A percentile compares a stretch with the other conserved stretches of the same genome.
Evolutionary conservation across 2,797 vertebrate genomes (phyloP).

Genomic region (Eulemur mongoz): DNA sequence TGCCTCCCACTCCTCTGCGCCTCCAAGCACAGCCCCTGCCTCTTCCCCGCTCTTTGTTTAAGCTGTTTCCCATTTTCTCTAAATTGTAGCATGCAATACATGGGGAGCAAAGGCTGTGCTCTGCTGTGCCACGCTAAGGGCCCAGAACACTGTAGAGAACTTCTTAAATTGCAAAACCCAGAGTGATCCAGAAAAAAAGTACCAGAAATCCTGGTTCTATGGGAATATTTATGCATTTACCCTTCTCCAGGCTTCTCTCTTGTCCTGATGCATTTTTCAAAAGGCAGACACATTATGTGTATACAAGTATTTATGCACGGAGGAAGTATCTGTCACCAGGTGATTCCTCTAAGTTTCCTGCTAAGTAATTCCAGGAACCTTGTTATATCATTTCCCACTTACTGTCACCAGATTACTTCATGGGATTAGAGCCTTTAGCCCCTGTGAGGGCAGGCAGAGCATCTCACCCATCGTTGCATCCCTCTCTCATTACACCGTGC

Average conservation of each 20-base stretch:
- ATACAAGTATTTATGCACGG: not conserved
- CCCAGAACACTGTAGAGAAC: not conserved
- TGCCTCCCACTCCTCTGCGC: not conserved
- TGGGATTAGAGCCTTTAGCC: not conserved
- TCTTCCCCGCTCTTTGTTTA: conserved; percentile 32
- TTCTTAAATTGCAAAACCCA: not conserved
- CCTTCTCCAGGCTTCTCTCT: not conserved
- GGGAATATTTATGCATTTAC: not conserved
- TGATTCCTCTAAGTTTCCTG: not conserved
- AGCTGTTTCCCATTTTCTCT: not conserved
- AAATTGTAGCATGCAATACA: not conserved
- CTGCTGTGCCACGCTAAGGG: not conserved
- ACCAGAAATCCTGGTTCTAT: not conserved
- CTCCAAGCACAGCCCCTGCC: not conserved
- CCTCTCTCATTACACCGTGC: too few relatives aligned
- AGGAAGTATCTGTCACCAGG: conserved; percentile 31
- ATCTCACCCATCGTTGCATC: not conserved
- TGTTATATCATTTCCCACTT: not conserved
- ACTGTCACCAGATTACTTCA: conserved; percentile 8
- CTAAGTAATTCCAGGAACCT: conserved; percentile 33
- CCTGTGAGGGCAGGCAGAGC: not conserved
- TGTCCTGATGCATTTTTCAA: not conserved
- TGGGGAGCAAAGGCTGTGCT: not conserved
- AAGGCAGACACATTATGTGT: not conserved
- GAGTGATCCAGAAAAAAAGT: not conserved